phyloP scores from a whole-genome alignment of 2,797 vertebrate species.

The Tarsius wallacei region DNA sequence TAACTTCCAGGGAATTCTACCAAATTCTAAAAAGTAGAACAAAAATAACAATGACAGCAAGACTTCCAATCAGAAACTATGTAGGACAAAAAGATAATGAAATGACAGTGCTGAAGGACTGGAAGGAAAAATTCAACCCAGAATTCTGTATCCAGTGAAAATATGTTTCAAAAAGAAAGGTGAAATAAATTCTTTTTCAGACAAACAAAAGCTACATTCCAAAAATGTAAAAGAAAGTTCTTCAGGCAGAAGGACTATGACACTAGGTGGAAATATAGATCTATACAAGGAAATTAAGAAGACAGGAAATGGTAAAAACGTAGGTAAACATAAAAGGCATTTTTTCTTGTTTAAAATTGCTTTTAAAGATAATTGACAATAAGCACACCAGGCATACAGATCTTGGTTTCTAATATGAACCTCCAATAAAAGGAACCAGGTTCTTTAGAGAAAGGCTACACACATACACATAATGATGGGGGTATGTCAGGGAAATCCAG shows the following conservation, averaged over 20 bases:
- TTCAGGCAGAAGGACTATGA: rapidly evolving
- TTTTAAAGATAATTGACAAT: not conserved
- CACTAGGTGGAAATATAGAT: not conserved
- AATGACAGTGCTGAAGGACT: rapidly evolving
- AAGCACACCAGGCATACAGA: not conserved
- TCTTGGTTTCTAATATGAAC: not conserved
- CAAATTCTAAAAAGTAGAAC: not conserved
- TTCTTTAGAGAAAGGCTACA: not conserved
- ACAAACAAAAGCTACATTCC: not conserved
- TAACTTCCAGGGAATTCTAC: not conserved
- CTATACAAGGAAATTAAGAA: not conserved
- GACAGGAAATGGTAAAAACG: rapidly evolving
- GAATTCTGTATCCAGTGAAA: not conserved
- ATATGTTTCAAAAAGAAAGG: rapidly evolving
- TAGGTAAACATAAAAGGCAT: rapidly evolving
- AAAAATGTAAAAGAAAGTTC: not conserved
- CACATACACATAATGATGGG: rapidly evolving
- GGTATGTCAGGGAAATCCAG: not conserved
- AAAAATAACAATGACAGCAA: not conserved
- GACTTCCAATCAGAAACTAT: not conserved
- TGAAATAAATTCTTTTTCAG: not conserved
- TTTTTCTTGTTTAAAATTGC: not conserved
- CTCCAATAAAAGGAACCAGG: not conserved
- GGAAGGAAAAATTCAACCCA: too few species aligned
- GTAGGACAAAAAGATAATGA: too few species aligned